Conservation (phyloP, 2,888 invertebrate species). For the Cosmia trapezina region DNA sequence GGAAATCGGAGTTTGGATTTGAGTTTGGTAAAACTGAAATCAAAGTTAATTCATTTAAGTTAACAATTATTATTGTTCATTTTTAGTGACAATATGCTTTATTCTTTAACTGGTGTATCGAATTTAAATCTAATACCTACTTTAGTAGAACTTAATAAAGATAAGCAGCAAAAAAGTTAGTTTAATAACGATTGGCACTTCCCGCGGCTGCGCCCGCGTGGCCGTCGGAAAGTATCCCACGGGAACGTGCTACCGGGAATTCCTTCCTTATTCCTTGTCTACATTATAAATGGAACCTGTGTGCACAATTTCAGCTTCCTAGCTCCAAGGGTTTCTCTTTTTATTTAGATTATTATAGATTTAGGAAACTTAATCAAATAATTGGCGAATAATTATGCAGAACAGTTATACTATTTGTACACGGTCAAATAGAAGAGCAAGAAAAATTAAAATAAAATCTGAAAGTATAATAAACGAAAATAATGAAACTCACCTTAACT, state of each 20-base stretch:
- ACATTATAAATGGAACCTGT: too few relatives aligned
- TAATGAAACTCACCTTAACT: constrained; percentile 68
- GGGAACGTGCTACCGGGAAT: too few relatives aligned
- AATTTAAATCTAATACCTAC: neutral
- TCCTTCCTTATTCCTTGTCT: too few relatives aligned
- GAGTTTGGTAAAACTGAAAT: neutral
- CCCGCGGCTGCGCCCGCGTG: too few relatives aligned
- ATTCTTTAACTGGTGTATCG: too few relatives aligned
- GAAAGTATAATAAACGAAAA: constrained; percentile 6
- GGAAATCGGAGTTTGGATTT: neutral
- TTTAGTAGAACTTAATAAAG: neutral
- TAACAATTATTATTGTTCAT: neutral
- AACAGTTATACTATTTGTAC: neutral
- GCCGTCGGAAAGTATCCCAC: too few relatives aligned
- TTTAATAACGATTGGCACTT: too few relatives aligned
- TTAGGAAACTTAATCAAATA: constrained; percentile 1
- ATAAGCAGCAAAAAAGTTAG: neutral
- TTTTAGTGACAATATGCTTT: neutral
- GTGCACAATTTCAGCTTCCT: too few relatives aligned
- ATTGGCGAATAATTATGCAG: neutral
- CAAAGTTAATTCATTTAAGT: neutral
- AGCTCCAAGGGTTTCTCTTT: too few relatives aligned
- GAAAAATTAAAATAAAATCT: neutral
- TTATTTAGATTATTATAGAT: too few relatives aligned
- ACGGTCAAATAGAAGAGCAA: neutral